phyloP scores from a whole-genome alignment of 2,113 vertebrate species.

The Cyanoderma ruficeps region DNA sequence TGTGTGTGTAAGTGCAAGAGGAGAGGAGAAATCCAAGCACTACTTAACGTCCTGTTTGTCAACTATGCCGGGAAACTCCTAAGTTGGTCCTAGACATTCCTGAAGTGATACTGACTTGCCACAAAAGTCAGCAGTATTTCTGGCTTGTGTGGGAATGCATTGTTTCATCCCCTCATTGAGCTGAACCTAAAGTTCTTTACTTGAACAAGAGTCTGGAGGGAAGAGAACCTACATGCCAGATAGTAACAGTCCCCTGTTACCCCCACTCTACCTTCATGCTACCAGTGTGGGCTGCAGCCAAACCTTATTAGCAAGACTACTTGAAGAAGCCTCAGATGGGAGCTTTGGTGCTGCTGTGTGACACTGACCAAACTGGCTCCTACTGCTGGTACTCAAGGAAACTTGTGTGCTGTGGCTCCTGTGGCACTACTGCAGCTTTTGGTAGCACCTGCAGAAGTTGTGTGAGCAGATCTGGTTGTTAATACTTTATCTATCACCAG shows the following conservation, averaged over 20 bases:
- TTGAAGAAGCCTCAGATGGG: background rate
- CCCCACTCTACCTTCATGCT: fast-evolving
- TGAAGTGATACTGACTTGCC: background rate
- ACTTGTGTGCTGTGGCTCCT: background rate
- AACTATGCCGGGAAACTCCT: fast-evolving
- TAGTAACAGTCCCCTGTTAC: too few relatives aligned
- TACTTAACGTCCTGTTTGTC: background rate
- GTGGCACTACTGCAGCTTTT: background rate
- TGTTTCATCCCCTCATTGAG: background rate
- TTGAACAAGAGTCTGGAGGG: background rate
- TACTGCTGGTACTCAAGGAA: fast-evolving
- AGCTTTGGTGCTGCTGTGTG: background rate
- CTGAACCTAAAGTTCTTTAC: background rate
- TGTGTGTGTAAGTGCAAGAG: background rate
- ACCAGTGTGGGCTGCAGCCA: background rate
- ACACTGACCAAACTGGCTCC: background rate
- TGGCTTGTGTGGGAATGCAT: background rate
- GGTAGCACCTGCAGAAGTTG: background rate
- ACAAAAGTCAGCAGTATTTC: background rate
- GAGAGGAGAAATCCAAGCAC: background rate
- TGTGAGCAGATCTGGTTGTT: background rate
- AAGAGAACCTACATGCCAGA: fast-evolving
- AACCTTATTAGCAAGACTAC: fast-evolving
- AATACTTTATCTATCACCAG: background rate
- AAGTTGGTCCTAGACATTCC: fast-evolving